These are phyloP conservation scores for Nasonia vitripennis DNA, from an alignment of 1,140 invertebrate species.

Conservation along the genomic window DNA sequence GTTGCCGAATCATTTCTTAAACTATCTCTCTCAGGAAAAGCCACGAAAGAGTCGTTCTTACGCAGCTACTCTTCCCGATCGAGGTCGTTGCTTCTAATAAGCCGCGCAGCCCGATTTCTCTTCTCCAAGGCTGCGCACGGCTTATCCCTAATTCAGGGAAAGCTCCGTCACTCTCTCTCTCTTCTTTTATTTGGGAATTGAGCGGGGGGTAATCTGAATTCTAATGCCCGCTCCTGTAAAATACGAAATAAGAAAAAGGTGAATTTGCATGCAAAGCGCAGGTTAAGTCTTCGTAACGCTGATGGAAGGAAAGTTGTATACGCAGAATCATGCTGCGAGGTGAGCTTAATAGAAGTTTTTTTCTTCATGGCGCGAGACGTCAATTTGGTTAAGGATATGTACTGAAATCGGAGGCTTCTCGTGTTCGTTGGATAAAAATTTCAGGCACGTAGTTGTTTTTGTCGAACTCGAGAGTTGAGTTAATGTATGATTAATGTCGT, in stretches of 20 bases:
- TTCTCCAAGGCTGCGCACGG: background rate
- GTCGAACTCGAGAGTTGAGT: no score
- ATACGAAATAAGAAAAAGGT: background rate
- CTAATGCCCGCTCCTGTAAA: background rate
- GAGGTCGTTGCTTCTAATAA: conserved; percentile 16
- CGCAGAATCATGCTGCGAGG: no score
- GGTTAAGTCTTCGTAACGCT: conserved; percentile 1
- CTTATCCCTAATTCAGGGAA: conserved; percentile 28
- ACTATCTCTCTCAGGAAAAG: background rate
- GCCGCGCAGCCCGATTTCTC: background rate
- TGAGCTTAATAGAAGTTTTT: background rate
- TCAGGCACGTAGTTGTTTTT: no score
- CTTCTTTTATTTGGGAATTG: conserved; percentile 21
- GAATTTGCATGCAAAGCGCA: conserved; percentile 25
- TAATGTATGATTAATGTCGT: no score
- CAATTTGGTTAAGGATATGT: no score
- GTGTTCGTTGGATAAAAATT: no score
- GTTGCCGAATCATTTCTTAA: background rate
- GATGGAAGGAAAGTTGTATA: conserved; percentile 7
- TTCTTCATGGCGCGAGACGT: no score
- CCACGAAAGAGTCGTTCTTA: background rate
- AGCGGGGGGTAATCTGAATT: conserved; percentile 24
- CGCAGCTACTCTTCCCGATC: background rate
- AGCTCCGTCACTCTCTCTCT: background rate
- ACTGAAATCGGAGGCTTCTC: no score